phyloP scores from a whole-genome alignment of 64 coral and sea anemone genomes.

The Stichodactyla mertensii region DNA sequence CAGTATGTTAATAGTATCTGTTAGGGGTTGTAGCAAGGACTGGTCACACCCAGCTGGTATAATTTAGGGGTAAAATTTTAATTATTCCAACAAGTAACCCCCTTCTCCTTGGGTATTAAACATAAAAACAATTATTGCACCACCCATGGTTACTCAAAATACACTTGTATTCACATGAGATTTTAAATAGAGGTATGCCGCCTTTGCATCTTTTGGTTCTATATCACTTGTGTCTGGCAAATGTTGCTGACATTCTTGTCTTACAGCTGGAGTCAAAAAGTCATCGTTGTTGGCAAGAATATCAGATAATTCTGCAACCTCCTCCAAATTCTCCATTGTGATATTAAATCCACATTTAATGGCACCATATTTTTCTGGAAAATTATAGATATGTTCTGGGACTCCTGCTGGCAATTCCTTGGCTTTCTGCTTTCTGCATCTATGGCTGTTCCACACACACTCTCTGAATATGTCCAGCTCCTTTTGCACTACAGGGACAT shows the following conservation, averaged over 20 bases:
- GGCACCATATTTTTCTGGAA: slow-evolving; percentile 49
- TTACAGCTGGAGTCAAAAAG: slow-evolving; percentile 13
- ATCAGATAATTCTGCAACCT: slow-evolving; percentile 26
- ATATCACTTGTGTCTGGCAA: slow-evolving; percentile 21
- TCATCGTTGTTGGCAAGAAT: slow-evolving; percentile 21
- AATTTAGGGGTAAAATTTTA: too few species aligned
- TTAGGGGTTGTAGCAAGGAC: too few species aligned
- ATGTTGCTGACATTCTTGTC: slow-evolving; percentile 28
- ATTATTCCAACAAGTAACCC: too few species aligned
- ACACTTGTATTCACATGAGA: slow-evolving; percentile 11
- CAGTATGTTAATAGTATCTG: too few species aligned
- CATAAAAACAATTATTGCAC: too few species aligned
- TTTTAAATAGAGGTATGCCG: slow-evolving; percentile 25
- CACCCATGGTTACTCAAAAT: not conserved
- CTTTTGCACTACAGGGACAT: slow-evolving; percentile 58
- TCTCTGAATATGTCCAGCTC: slow-evolving; percentile 46
- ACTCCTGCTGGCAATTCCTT: slow-evolving; percentile 41
- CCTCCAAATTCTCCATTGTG: slow-evolving; percentile 15
- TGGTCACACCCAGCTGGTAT: too few species aligned
- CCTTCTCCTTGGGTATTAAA: too few species aligned
- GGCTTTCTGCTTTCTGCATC: slow-evolving; percentile 30
- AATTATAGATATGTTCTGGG: slow-evolving; percentile 42
- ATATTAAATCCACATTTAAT: slow-evolving; percentile 11
- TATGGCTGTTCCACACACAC: slow-evolving; percentile 49
- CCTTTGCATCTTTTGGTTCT: slow-evolving; percentile 19